Base-by-base conservation (phyloP, 2,797 vertebrate genomes). In the Eulemur coronatus region DNA sequence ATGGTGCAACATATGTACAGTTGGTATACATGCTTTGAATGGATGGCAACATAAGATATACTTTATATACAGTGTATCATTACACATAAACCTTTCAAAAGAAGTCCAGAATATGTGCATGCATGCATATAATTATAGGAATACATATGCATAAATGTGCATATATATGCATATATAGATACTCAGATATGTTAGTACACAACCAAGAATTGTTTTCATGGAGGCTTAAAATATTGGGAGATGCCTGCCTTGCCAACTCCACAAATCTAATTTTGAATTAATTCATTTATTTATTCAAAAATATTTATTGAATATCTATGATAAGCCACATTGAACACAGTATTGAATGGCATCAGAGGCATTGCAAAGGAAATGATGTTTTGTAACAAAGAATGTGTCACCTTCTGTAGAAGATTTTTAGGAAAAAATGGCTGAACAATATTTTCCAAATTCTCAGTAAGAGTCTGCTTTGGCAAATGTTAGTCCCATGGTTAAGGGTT, bases 1-100 rank as follows among this genome's bases (percentile, higher is more conserved):
- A 98, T 98, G 98, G 55, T 96, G 3, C 95, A 98, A 97, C 98
- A 98, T 98, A 98, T 98, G 98, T 98, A 98, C 88, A 96, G 59
- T 97, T 97, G 96, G 94, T 88, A 98, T 97, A 97, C 95, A 97
- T 70, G 89, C 89, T 97, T 95, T 93, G 96, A 98, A 98, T 98
- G 98, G 97, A 93, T 98, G 97, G 92, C 97, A 99, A 98, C 96
- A 98, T 97, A 95, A 84, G 73, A 72, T 91, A 95, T 59, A 96
- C 69, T 98, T 98, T 97, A 98, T 98, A 95, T 95, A 97, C 88
- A 96, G 76, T 97, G 70, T 82, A 94, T 92, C 82, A 89, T 86
- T 92, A 94, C 73, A 96, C 87, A 90, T 85, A 97, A 97, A 97
- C 84, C 85, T 96, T 92, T 97, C 81, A 97, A 97, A 97, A 55